These are phyloP conservation scores for Acridotheres tristis DNA, from an alignment of 2,797 vertebrate species.

Conservation along the genomic window DNA sequence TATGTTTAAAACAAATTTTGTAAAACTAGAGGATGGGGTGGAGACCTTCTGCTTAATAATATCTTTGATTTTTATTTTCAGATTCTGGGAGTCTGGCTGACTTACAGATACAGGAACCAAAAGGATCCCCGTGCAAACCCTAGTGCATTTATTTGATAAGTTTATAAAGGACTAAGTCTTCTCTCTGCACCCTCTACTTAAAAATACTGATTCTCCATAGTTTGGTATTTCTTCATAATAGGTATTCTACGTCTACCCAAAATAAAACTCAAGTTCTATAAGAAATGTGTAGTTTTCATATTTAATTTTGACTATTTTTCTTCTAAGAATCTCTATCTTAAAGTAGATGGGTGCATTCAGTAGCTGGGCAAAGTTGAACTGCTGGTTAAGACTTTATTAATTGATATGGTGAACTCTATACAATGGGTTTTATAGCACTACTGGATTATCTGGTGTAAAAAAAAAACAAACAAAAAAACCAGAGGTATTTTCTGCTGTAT, in stretches of 20 bases:
- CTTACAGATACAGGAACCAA: constrained; percentile 94
- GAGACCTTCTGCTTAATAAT: background rate
- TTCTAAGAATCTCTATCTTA: constrained; percentile 23
- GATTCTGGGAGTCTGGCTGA: constrained; percentile 95
- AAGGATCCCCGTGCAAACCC: constrained; percentile 95
- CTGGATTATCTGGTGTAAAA: constrained; percentile 53
- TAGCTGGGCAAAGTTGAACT: constrained; percentile 37
- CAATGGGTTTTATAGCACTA: constrained; percentile 30
- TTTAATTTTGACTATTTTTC: constrained; percentile 27
- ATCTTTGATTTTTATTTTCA: constrained; percentile 59
- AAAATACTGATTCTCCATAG: constrained; percentile 59
- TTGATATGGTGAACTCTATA: constrained; percentile 16
- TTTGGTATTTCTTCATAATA: constrained; percentile 26
- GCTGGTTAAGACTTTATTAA: constrained; percentile 10
- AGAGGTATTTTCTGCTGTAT: constrained; percentile 32
- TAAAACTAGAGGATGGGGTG: background rate
- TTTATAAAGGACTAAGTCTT: constrained; percentile 34
- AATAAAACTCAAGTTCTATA: background rate
- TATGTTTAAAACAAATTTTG: background rate
- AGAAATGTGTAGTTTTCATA: constrained; percentile 2
- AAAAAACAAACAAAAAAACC: background rate
- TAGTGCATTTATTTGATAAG: constrained; percentile 91
- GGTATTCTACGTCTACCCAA: background rate
- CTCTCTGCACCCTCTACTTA: constrained; percentile 39
- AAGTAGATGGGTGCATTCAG: constrained; percentile 41